Conservation (phyloP, 2,113 vertebrate species). For the Sinocyclocheilus grahami region DNA sequence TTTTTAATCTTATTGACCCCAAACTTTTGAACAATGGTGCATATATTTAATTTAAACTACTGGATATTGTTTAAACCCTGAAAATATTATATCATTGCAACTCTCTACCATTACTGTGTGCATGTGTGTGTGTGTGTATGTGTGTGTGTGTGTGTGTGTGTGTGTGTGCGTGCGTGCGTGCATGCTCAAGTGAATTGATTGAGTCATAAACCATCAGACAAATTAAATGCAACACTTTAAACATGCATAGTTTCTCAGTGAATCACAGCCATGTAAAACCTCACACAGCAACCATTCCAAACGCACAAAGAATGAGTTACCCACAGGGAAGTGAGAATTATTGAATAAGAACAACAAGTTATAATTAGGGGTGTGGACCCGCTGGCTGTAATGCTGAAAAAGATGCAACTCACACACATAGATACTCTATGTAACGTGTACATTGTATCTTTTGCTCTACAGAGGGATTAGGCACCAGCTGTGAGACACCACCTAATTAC, state of each 20-base stretch:
- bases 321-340: conserved; percentile 45
- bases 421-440: conserved; percentile 29
- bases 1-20: not conserved
- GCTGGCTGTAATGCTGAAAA: conserved; percentile 20
- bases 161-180: not conserved
- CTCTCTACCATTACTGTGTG: not conserved
- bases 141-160: too few relatives aligned
- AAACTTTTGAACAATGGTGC: not conserved
- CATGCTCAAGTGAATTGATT: not conserved
- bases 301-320: conserved; percentile 1
- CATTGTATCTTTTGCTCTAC: not conserved
- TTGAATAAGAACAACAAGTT: conserved; percentile 53
- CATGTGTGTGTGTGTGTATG: too few relatives aligned
- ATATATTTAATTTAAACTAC: not conserved
- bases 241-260: conserved; percentile 23
- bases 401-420: conserved; percentile 27
- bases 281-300: conserved; percentile 23
- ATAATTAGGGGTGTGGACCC: conserved; percentile 41
- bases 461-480: conserved; percentile 51
- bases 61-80: not conserved
- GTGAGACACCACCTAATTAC: conserved; percentile 57
- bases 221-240: conserved; percentile 22
- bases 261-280: conserved; percentile 17
- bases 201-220: not conserved
- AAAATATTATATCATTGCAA: not conserved